Evolutionary conservation across 2,797 vertebrate genomes (phyloP), one percentile per base, ranked within the genome.

Genomic region (Channallabes apus): DNA sequence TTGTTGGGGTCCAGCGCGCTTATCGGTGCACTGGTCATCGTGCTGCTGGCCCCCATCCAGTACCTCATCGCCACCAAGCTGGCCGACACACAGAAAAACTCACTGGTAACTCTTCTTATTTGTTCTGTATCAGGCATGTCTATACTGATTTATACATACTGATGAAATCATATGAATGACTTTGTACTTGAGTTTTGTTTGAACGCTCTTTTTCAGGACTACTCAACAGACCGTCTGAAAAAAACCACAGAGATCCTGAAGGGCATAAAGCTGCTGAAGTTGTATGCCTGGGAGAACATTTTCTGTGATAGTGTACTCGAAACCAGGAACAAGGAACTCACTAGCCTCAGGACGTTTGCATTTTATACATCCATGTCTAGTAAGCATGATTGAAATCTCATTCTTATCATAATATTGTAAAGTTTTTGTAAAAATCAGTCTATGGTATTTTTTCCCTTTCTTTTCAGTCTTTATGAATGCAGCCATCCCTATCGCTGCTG

Each of bases 281-380:
- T 99, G 0, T 99, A 99, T 29, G 97, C 98, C 77, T 99, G 98
- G 98, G 98, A 99, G 88, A 96, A 99, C 51, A 96, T 99, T 88
- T 99, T 99, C 94, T 99, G 97, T 69, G 95, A 95, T 88, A 97
- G 96, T 0, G 98, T 99, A 91, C 97, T 99, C 90, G 96, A 98
- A 67, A 99, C 97, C 0, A 91, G 98, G 87, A 95, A 94, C 91
- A 98, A 98, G 91, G 98, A 99, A 88, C 95, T 99, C 58, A 98
- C 95, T 83, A 98, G 97, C 88, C 97, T 99, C 79, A 96, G 94
- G 93, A 98, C 97, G 8, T 99, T 99, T 65, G 98, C 98, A 0
- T 96, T 99, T 87, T 98, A 98, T 90, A 99, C 98, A 0, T 99
- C 98, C 3, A 95, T 99, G 91, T 99, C 98, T 84, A 99, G 98